Evolutionary conservation across 2,113 vertebrate genomes (phyloP).

Genomic region (Xerus inauris): DNA sequence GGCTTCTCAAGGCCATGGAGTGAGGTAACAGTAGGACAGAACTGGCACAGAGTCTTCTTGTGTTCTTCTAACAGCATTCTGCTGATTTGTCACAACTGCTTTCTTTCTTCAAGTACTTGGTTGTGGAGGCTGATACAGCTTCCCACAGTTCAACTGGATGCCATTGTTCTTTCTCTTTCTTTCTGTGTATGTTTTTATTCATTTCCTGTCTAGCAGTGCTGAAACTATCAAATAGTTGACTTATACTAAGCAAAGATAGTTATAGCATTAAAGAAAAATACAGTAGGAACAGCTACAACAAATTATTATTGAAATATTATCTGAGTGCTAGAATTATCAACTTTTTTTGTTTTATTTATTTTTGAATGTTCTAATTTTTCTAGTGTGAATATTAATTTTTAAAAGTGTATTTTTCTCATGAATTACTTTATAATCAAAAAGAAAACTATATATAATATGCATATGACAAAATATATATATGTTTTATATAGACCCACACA

Average conservation of each 20-base stretch:
- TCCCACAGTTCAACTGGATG: constrained; percentile 32
- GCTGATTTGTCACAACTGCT: constrained; percentile 26
- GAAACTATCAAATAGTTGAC: constrained; percentile 66
- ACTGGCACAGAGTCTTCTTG: not conserved
- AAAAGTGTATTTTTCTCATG: constrained; percentile 8
- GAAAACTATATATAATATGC: not conserved
- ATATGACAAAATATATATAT: not conserved
- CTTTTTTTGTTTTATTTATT: constrained; percentile 71
- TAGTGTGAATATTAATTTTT: not conserved
- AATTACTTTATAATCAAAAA: constrained; percentile 51
- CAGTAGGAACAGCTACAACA: not conserved
- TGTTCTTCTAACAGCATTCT: not conserved
- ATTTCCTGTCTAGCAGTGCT: constrained; percentile 49
- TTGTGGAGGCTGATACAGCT: constrained; percentile 42
- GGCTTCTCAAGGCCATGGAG: not conserved
- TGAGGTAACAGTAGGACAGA: not conserved
- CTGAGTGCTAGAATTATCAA: not conserved
- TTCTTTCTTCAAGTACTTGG: constrained; percentile 37
- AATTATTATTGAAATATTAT: constrained; percentile 13
- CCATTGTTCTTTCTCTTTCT: constrained; percentile 34
- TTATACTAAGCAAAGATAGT: constrained; percentile 74
- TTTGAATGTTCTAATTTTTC: not conserved
- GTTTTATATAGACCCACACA: not conserved
- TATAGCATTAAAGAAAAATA: constrained; percentile 75
- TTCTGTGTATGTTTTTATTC: constrained; percentile 53